Percentiles rank a stretch among this genome's conserved stretches.
Conservation (phyloP, 2,888 invertebrate species). For the Coelinius sp. region DNA sequence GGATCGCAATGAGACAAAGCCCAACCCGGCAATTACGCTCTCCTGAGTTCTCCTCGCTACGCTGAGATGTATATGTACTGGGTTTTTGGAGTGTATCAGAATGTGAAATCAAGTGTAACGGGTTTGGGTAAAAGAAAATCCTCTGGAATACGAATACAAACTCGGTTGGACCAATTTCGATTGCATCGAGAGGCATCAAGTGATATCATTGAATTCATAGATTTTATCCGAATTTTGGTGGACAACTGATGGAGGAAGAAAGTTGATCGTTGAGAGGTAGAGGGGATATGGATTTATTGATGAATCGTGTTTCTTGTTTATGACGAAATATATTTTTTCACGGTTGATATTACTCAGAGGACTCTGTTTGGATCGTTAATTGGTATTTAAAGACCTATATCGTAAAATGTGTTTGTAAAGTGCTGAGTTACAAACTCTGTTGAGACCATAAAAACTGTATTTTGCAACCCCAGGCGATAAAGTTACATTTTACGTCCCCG, state of each 20-base stretch:
- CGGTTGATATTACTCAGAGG: no score
- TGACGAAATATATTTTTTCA: no score
- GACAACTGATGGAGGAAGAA: not conserved
- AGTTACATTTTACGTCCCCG: no score
- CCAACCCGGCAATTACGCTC: conserved; percentile 45
- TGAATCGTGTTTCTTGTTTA: no score
- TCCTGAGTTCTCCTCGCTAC: conserved; percentile 31
- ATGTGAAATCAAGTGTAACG: conserved; percentile 53
- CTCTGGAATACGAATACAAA: not conserved
- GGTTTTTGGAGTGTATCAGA: conserved; percentile 36
- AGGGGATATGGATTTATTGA: no score
- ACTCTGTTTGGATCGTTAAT: no score
- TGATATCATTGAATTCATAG: not conserved
- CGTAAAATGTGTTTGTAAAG: no score
- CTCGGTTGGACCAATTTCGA: not conserved
- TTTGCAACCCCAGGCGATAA: no score
- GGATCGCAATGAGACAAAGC: conserved; percentile 46
- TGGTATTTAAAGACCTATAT: no score
- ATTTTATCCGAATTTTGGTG: not conserved
- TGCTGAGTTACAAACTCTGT: no score
- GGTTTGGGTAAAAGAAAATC: conserved; percentile 17
- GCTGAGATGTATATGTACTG: not conserved
- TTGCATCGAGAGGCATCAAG: not conserved
- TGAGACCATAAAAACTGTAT: no score
- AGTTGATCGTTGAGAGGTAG: no score